A percentile compares a stretch with the other conserved stretches of the same genome.
Conservation (phyloP, 2,888 invertebrate species). For the Tachina fera region DNA sequence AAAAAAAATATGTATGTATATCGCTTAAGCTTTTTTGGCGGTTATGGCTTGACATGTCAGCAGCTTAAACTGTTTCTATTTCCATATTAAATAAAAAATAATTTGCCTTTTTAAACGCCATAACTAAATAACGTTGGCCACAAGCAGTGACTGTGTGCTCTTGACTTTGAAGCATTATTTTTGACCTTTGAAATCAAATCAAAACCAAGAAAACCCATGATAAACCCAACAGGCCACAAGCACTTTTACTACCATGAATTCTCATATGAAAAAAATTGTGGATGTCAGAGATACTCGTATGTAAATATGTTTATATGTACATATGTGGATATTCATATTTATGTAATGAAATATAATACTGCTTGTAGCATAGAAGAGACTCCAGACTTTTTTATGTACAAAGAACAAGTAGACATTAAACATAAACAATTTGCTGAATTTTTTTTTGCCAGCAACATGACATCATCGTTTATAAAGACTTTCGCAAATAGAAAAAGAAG, state of each 20-base stretch:
- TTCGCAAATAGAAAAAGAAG: conserved; percentile 4
- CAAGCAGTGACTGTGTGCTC: conserved; percentile 35
- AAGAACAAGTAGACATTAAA: neutral
- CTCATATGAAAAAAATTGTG: neutral
- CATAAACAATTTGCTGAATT: conserved; percentile 43
- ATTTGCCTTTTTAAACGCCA: conserved; percentile 7
- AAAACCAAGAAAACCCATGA: conserved; percentile 21
- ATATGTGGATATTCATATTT: no score
- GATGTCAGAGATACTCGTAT: conserved; percentile 2
- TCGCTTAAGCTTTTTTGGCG: no score
- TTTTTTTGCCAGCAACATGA: conserved; percentile 44
- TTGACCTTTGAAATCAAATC: conserved; percentile 58
- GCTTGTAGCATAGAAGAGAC: neutral
- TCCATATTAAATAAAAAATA: conserved; percentile 1
- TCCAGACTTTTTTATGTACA: neutral
- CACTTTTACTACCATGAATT: conserved; percentile 6
- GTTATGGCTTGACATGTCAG: no score
- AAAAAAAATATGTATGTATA: no score
- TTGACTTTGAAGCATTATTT: conserved; percentile 67
- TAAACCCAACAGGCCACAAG: conserved; percentile 15
- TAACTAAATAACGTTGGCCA: conserved; percentile 24
- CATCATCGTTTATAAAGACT: conserved; percentile 36
- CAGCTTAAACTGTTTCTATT: no score
- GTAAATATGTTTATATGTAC: neutral
- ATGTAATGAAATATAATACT: conserved; percentile 9